Evolutionary conservation across 1,140 invertebrate species (phyloP).

Genomic region (Pantala flavescens): DNA sequence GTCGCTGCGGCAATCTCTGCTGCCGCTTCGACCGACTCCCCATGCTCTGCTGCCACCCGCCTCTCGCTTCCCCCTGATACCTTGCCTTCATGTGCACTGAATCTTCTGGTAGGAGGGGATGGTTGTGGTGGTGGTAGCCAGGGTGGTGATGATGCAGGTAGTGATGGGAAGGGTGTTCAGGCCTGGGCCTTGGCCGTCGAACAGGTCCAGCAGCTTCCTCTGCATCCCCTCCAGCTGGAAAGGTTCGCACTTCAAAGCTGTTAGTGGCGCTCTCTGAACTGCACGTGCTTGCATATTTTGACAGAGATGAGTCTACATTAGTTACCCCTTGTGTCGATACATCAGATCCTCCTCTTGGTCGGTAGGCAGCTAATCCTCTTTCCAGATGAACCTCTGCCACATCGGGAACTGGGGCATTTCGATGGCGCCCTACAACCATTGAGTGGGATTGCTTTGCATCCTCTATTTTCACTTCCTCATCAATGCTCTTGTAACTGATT

Average conservation of each 20-base stretch:
- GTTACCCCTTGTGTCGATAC: background rate
- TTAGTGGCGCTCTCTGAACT: slow-evolving; percentile 32
- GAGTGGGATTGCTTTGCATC: background rate
- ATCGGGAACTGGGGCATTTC: background rate
- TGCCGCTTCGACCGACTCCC: background rate
- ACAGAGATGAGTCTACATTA: slow-evolving; percentile 12
- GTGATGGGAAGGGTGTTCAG: slow-evolving; percentile 13
- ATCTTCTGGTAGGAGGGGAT: background rate
- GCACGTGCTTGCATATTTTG: slow-evolving; percentile 28
- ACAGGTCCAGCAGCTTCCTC: background rate
- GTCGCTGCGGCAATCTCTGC: background rate
- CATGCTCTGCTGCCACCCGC: slow-evolving; percentile 14
- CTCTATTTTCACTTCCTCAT: background rate
- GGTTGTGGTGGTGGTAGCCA: background rate
- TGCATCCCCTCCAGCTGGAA: slow-evolving; percentile 16
- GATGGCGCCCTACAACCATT: background rate
- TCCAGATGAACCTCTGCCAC: background rate
- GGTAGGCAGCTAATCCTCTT: background rate
- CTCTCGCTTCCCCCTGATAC: slow-evolving; percentile 12
- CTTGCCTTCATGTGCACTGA: background rate
- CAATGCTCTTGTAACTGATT: background rate
- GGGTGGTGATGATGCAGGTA: slow-evolving; percentile 12
- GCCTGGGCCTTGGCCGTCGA: background rate
- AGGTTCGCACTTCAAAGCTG: slow-evolving; percentile 30
- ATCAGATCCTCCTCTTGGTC: background rate